Base-by-base conservation (phyloP, 2,888 invertebrate species). In the Drosophila emarginata region DNA sequence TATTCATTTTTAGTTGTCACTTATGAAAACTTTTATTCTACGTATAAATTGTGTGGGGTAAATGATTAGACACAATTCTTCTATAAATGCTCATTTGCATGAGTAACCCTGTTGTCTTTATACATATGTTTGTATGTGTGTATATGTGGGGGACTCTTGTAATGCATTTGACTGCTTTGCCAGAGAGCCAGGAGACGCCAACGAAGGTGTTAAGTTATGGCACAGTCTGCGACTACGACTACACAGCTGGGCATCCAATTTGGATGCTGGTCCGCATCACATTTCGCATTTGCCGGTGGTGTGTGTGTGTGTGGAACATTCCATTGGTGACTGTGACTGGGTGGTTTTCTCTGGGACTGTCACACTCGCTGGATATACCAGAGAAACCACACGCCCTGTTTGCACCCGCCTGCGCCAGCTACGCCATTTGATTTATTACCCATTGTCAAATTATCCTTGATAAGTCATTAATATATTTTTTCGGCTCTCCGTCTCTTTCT, bases 371-470 rank as follows among this genome's bases (percentile, higher is more conserved):
- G 56, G 60, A 72, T 14, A 72, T 14, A 62, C 21, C 56, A 58
- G 39, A 40, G 32, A 15, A 80, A 67, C 70, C 87, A 80, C 80
- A 84, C 81, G 76, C 82, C 83, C 72, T 68, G 83, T 74, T 67
- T 75, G 53, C 60, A 57, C 74, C 72, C 72, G 72, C 68, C 74
- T 65, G 74, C 67, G 68, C 76, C 59, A 21, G 64, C 61, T 71
- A 74, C 71, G 64, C 72, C 50, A 77, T 88, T 90, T 91, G 91
- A 91, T 91, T 91, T 91, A 91, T 91, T 80, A 89, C 88, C 79
- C 82, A 86, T 87, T 91, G 90, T 91, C 91, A 91, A 90, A 91
- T 91, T 91, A 91, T 90, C 91, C 91, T 91, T 91, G 91, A 91
- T 90, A 91, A 90, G 91, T 91, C 91, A 91, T 91, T 91, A 91